These are phyloP conservation scores for Parthenolecanium corni DNA, from an alignment of 2,888 invertebrate species.

Conservation along the genomic window DNA sequence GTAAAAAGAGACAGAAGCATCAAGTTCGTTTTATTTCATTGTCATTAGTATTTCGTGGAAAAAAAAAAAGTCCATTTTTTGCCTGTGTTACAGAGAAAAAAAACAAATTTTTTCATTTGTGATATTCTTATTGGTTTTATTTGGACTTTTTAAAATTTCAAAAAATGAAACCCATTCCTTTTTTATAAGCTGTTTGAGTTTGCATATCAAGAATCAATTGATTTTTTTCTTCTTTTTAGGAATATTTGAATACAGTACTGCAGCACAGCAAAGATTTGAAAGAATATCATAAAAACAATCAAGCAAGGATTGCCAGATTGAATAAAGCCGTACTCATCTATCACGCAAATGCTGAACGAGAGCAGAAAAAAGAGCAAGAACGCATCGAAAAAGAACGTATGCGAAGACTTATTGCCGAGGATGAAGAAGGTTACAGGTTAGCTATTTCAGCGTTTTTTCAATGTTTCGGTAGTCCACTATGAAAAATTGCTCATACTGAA, in stretches of 20 bases:
- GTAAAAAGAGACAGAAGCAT: slow-evolving; percentile 94
- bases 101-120: too few relatives aligned
- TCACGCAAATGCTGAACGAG: slow-evolving; percentile 96
- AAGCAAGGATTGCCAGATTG: slow-evolving; percentile 71
- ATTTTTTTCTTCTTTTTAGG: slow-evolving; percentile 38
- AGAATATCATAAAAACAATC: slow-evolving; percentile 89
- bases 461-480: too few relatives aligned
- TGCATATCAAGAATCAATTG: neutral
- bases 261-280: slow-evolving; percentile 97
- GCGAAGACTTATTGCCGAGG: slow-evolving; percentile 97
- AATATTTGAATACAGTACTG: slow-evolving; percentile 87
- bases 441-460: slow-evolving; percentile 2
- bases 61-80: too few relatives aligned
- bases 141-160: too few relatives aligned
- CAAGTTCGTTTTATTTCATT: slow-evolving; percentile 41
- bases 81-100: too few relatives aligned
- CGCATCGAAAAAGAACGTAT: slow-evolving; percentile 98
- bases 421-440: slow-evolving; percentile 88
- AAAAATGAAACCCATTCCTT: neutral
- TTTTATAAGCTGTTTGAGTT: too few relatives aligned
- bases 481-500: too few relatives aligned
- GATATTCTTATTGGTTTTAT: too few relatives aligned
- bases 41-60: too few relatives aligned
- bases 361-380: slow-evolving; percentile 99
- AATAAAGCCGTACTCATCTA: slow-evolving; percentile 94